Conservation (phyloP, 1,140 invertebrate genomes). For the Megathymus violae region DNA sequence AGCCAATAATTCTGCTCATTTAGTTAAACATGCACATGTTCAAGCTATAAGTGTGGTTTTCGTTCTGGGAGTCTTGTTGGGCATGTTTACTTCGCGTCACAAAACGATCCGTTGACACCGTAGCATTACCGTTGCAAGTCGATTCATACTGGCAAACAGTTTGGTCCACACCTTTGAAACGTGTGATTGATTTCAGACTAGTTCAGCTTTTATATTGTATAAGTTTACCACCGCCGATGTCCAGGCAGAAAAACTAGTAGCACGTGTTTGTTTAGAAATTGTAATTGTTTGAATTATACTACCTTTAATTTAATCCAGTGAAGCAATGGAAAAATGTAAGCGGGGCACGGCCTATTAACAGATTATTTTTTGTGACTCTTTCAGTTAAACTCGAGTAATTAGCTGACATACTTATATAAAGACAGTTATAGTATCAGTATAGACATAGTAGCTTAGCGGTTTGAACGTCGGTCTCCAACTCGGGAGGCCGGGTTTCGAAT, state of each 20-base stretch:
- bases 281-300: conserved; percentile 3
- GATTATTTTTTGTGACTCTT: conserved; percentile 14
- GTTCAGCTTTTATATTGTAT: conserved; percentile 41
- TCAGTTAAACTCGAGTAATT: not conserved
- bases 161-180: conserved; percentile 25
- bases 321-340: conserved; percentile 13
- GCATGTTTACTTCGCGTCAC: not conserved
- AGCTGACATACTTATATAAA: not conserved
- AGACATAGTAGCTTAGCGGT: too few species aligned
- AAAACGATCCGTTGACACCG: conserved; percentile 1
- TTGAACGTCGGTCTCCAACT: not conserved
- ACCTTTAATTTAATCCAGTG: conserved; percentile 15
- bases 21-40: too few species aligned
- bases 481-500: too few species aligned
- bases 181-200: conserved; percentile 38
- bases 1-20: too few species aligned
- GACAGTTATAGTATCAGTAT: not conserved
- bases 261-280: conserved; percentile 26
- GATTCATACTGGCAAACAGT: conserved; percentile 48
- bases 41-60: too few species aligned
- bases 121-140: conserved; percentile 47
- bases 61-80: too few species aligned
- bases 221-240: conserved; percentile 20
- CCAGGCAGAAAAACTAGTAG: conserved; percentile 26
- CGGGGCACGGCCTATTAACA: conserved; percentile 9